phyloP scores from a whole-genome alignment of 2,888 invertebrate species.

The Dendrolimus houi region DNA sequence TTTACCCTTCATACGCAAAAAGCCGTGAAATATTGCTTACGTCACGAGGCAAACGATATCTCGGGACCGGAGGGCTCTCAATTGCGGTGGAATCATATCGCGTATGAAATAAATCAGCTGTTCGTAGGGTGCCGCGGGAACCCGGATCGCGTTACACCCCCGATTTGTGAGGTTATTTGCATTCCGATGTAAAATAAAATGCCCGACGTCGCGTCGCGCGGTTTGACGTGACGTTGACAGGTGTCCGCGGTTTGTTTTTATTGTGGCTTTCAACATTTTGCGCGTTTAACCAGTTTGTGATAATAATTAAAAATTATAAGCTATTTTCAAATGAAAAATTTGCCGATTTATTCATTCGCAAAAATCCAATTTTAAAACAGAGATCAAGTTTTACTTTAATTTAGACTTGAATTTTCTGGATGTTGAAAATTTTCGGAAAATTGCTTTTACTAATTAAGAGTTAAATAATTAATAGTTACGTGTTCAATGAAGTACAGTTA shows the following conservation, averaged over 20 bases:
- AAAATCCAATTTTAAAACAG: too few species aligned
- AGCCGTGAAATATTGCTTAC: constrained; percentile 25
- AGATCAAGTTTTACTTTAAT: constrained; percentile 6
- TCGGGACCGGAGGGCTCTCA: constrained; percentile 38
- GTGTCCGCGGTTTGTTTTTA: constrained; percentile 31
- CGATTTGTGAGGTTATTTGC: constrained; percentile 63
- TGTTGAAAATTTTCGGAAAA: too few species aligned
- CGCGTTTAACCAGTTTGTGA: background rate
- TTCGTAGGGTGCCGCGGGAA: constrained; percentile 43
- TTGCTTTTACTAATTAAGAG: too few species aligned
- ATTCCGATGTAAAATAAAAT: constrained; percentile 67
- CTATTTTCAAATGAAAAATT: too few species aligned
- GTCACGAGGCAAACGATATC: constrained; percentile 30
- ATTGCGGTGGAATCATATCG: constrained; percentile 67
- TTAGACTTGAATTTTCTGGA: too few species aligned
- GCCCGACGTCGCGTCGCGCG: constrained; percentile 47
- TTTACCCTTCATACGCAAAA: constrained; percentile 34
- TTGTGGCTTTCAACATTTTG: constrained; percentile 10
- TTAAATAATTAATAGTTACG: too few species aligned
- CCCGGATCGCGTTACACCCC: constrained; percentile 60
- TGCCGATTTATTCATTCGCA: too few species aligned
- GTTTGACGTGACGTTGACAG: constrained; percentile 65
- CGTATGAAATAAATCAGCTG: constrained; percentile 68
- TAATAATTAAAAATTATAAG: too few species aligned
- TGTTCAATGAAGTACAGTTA: too few species aligned